Base-by-base conservation (phyloP, 1,140 invertebrate species). In the Caenorhabditis inopinata region DNA sequence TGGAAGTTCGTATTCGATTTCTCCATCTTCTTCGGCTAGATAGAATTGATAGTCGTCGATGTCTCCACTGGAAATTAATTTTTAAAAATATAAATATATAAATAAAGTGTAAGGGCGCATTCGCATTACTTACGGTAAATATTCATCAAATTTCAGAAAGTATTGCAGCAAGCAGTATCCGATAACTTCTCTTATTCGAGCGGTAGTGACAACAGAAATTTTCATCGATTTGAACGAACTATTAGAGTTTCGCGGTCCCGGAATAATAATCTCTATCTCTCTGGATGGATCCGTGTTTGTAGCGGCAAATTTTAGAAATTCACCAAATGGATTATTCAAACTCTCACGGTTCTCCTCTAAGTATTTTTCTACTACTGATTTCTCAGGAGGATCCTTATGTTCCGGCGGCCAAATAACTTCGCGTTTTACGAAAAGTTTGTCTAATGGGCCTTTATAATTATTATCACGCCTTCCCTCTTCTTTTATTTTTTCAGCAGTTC, bases 21-120 rank as follows among this genome's bases (percentile, higher is more conserved):
- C 35, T 16, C 29, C 53, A 21, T 58, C 53, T 21, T 78, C 76
- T 9, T 78, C 76, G 18, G 76, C 76, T 23, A 78, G 14, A n/a
- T 45, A 78, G 11, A 78, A 46, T 14, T 78, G 49, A 27, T 78
- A 78, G 35, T 78, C 76, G 21, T 45, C 76, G 9, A 62, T 32
- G 2, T 32, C n/a, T 0, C 53, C 76, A 7, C 49, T 78, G 49
- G 4, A 62, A 78, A 46, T 45, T 18, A n/a, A n/a, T n/a, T n/a
- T n/a, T n/a, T n/a, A n/a, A n/a, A n/a, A n/a, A n/a, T n/a, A n/a
- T n/a, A n/a, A n/a, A n/a, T n/a, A n/a, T n/a, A n/a, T n/a, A n/a
- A n/a, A n/a, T n/a, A n/a, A n/a, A n/a, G n/a, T n/a, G n/a, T n/a
- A n/a, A n/a, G n/a, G n/a, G n/a, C n/a, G n/a, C n/a, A n/a, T n/a